Conservation (phyloP, 1,140 invertebrate species). For the Drosophila asahinai region DNA sequence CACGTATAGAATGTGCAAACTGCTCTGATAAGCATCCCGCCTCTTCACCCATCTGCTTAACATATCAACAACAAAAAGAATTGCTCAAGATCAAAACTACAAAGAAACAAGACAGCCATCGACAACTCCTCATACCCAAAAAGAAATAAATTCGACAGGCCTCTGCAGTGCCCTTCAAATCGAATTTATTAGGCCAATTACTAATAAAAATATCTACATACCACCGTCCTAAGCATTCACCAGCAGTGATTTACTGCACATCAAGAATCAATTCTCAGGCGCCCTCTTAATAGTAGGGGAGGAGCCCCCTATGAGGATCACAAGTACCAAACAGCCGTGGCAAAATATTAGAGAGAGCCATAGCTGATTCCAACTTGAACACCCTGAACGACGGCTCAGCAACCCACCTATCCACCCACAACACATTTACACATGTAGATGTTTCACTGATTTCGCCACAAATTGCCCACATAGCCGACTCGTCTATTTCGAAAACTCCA, state of each 20-base stretch:
- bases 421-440: neutral
- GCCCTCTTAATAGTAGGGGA: neutral
- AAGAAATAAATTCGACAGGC: neutral
- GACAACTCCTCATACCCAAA: neutral
- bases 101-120: neutral
- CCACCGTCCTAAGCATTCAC: neutral
- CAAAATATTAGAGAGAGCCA: neutral
- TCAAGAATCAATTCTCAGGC: neutral
- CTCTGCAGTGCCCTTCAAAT: neutral
- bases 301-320: neutral
- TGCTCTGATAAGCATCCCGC: constrained; percentile 1
- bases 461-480: neutral
- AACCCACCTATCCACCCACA: neutral
- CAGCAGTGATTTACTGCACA: neutral
- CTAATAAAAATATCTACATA: neutral
- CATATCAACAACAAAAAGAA: neutral
- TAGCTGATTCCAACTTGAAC: neutral
- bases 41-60: neutral
- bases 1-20: neutral
- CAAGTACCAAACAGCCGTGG: neutral
- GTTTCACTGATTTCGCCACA: neutral
- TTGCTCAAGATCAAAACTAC: neutral
- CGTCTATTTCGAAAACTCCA: neutral
- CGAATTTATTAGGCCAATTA: neutral
- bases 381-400: neutral